Conservation (phyloP, 2,888 invertebrate species). For the Brenthis ino region DNA sequence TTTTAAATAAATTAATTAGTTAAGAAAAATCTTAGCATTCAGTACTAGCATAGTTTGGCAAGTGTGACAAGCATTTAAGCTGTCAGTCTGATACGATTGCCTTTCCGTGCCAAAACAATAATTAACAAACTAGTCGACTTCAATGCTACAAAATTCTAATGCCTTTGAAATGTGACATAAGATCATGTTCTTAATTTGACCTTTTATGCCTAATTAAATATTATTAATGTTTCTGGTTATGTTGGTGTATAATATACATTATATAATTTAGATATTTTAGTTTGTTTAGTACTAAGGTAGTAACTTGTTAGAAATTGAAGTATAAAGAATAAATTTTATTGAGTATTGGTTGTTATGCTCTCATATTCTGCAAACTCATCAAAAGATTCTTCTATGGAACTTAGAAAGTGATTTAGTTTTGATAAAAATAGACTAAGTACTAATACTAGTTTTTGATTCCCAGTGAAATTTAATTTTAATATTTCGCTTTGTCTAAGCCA, state of each 20-base stretch:
- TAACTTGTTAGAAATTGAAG: no score
- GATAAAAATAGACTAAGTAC: no score
- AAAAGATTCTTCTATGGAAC: not conserved
- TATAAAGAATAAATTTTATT: no score
- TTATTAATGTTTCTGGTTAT: not conserved
- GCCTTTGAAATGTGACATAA: constrained; percentile 12
- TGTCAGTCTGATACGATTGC: constrained; percentile 12
- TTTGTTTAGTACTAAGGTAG: no score
- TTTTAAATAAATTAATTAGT: not conserved
- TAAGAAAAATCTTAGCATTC: constrained; percentile 15
- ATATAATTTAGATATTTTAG: no score
- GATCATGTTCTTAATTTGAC: constrained; percentile 2
- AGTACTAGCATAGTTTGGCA: constrained; percentile 15
- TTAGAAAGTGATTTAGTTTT: not conserved
- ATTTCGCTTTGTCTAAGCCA: no score
- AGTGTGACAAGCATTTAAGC: constrained; percentile 24
- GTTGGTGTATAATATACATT: not conserved
- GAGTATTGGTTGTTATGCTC: no score
- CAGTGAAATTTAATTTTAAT: no score
- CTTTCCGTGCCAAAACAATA: constrained; percentile 25
- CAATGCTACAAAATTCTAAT: constrained; percentile 3
- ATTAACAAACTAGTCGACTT: constrained; percentile 10
- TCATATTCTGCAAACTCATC: no score
- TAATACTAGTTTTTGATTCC: no score
- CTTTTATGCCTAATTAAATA: constrained; percentile 8